Evolutionary conservation across 2,797 vertebrate genomes (phyloP).

Genomic region (Hippocampus kuda): DNA sequence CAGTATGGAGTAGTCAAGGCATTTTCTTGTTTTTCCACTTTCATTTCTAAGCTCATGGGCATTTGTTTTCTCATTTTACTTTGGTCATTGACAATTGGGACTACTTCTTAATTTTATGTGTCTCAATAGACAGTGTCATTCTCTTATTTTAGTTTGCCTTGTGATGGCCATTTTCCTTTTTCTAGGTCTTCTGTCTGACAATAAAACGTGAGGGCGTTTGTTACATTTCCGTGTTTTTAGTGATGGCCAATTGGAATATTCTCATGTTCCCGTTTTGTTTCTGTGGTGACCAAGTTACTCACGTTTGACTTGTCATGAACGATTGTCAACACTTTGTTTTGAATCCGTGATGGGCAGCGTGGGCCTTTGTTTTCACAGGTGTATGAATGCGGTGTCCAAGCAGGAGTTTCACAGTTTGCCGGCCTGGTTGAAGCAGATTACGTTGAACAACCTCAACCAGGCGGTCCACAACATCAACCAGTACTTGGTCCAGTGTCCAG

Average conservation of each 20-base stretch:
- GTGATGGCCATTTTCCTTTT: no score
- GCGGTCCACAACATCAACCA: conserved; percentile 57
- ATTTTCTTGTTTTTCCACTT: no score
- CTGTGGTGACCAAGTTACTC: not conserved
- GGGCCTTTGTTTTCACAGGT: conserved; percentile 2
- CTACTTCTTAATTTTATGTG: no score
- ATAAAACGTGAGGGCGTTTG: no score
- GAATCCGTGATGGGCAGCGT: not conserved
- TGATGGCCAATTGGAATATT: not conserved
- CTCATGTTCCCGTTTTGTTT: no score
- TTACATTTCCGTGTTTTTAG: not conserved
- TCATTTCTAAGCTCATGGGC: no score
- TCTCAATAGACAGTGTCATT: no score
- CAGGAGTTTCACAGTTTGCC: conserved; percentile 59
- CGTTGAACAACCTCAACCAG: conserved; percentile 58
- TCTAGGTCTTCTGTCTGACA: no score
- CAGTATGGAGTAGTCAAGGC: no score
- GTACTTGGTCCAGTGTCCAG: conserved; percentile 28
- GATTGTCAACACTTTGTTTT: not conserved
- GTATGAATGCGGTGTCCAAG: conserved; percentile 40
- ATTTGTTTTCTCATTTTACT: no score
- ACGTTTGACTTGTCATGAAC: not conserved
- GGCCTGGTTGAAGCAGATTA: conserved; percentile 57
- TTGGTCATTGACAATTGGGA: no score
- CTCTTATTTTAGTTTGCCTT: no score